phyloP scores from a whole-genome alignment of 2,797 vertebrate species.

The Glyptemys insculpta region DNA sequence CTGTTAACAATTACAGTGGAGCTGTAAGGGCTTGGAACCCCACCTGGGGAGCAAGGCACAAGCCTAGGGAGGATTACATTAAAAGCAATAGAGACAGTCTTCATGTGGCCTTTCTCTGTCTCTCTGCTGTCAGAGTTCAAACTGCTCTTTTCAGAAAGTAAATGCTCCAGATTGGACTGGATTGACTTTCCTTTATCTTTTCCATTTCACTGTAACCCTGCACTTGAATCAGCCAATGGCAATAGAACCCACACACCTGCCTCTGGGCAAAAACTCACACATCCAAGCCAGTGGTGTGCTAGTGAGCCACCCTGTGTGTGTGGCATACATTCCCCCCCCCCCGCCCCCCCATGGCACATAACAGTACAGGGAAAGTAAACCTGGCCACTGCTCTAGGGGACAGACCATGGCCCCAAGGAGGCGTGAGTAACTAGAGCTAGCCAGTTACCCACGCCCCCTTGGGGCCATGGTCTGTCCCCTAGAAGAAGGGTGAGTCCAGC shows the following conservation, averaged over 20 bases:
- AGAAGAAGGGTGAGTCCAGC: neutral
- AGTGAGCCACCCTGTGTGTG: neutral
- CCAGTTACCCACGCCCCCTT: too few species aligned
- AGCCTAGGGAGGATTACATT: neutral
- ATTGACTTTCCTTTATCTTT: neutral
- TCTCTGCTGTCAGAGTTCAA: neutral
- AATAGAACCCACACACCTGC: neutral
- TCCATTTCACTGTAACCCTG: neutral
- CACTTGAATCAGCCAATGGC: neutral
- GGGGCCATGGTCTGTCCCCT: too few species aligned
- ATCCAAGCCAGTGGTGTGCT: neutral
- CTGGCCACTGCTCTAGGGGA: neutral
- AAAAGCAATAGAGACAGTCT: neutral
- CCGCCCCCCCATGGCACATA: neutral
- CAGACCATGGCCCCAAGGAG: neutral
- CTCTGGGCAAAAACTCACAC: neutral
- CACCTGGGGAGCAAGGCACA: conserved; percentile 13
- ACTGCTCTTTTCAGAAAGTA: neutral
- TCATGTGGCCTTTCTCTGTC: neutral
- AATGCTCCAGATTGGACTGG: neutral
- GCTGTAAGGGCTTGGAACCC: neutral
- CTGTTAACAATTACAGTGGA: neutral
- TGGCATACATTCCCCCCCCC: neutral
- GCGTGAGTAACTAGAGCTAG: neutral
- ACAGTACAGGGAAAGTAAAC: fast-evolving